A percentile compares a stretch with the other conserved stretches of the same genome.
Evolutionary conservation across 2,888 invertebrate species (phyloP).

Genomic region (Hypercompe scribonia): DNA sequence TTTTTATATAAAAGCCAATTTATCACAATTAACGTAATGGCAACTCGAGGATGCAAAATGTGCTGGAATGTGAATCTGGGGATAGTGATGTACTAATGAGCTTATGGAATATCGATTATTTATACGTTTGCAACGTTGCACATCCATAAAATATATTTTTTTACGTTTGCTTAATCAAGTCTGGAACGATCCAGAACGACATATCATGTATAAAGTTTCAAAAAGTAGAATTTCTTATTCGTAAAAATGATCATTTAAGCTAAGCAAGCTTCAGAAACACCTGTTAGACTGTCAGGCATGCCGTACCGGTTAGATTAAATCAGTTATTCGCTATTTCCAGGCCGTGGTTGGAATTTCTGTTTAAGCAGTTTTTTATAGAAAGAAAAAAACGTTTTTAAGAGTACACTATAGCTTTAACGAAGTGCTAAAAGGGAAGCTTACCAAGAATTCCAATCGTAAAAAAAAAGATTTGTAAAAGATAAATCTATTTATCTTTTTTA

Average conservation of each 20-base stretch:
- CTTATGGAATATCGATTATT: constrained; percentile 16
- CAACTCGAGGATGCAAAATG: constrained; percentile 33
- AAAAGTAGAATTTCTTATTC: neutral
- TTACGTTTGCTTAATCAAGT: neutral
- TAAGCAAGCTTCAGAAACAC: neutral
- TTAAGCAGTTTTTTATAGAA: constrained; percentile 26
- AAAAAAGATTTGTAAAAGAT: constrained; percentile 25
- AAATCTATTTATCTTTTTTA: constrained; percentile 47
- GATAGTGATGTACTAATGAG: constrained; percentile 28
- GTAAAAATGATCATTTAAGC: neutral
- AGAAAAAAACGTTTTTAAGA: constrained; percentile 20
- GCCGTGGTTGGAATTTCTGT: constrained; percentile 35
- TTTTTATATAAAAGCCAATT: constrained; percentile 54
- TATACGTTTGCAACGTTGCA: constrained; percentile 2
- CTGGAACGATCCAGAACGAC: constrained; percentile 7
- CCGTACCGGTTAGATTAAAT: neutral
- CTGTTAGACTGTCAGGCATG: neutral
- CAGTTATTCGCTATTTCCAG: constrained; percentile 39
- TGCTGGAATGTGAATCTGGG: constrained; percentile 32
- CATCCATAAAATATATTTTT: neutral
- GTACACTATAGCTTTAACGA: constrained; percentile 36
- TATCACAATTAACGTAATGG: constrained; percentile 57
- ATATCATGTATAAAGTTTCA: constrained; percentile 21
- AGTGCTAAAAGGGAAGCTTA: constrained; percentile 32
- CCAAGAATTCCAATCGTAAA: constrained; percentile 33